Percentiles rank a stretch among this genome's conserved stretches.
Evolutionary conservation across 2,888 invertebrate species (phyloP).

Genomic region (Andrena bucephala): DNA sequence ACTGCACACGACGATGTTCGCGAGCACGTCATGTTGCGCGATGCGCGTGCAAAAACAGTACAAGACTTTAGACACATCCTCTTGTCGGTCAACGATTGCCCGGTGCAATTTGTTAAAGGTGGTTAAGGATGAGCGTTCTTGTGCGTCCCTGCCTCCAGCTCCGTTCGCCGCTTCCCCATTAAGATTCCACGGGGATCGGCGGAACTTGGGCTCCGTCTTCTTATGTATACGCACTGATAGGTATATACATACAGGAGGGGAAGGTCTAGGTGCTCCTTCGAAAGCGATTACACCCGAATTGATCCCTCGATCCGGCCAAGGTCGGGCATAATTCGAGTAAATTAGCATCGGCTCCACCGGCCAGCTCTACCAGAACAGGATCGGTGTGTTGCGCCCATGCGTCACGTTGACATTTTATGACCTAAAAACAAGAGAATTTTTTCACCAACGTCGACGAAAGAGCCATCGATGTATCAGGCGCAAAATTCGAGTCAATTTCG

Average conservation of each 20-base stretch:
- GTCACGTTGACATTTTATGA: slow-evolving; percentile 36
- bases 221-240: slow-evolving; percentile 49
- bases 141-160: slow-evolving; percentile 66
- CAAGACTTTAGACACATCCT: slow-evolving; percentile 63
- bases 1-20: slow-evolving; percentile 61
- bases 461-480: background rate
- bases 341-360: slow-evolving; percentile 65
- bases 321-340: slow-evolving; percentile 68
- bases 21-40: slow-evolving; percentile 50
- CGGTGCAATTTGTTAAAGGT: slow-evolving; percentile 74
- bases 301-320: slow-evolving; percentile 66
- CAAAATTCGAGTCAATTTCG: background rate
- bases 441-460: background rate
- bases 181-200: slow-evolving; percentile 71
- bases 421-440: background rate
- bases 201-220: slow-evolving; percentile 65
- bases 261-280: slow-evolving; percentile 67
- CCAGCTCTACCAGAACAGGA: slow-evolving; percentile 4
- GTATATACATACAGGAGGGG: slow-evolving; percentile 32
- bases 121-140: slow-evolving; percentile 75
- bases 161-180: slow-evolving; percentile 63
- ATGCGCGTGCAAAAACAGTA: slow-evolving; percentile 62
- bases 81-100: slow-evolving; percentile 71
- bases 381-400: slow-evolving; percentile 1
- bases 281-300: slow-evolving; percentile 70